Evolutionary conservation across 2,797 vertebrate genomes (phyloP), one percentile per base, ranked within the genome.

Genomic region (Eremophila alpestris): DNA sequence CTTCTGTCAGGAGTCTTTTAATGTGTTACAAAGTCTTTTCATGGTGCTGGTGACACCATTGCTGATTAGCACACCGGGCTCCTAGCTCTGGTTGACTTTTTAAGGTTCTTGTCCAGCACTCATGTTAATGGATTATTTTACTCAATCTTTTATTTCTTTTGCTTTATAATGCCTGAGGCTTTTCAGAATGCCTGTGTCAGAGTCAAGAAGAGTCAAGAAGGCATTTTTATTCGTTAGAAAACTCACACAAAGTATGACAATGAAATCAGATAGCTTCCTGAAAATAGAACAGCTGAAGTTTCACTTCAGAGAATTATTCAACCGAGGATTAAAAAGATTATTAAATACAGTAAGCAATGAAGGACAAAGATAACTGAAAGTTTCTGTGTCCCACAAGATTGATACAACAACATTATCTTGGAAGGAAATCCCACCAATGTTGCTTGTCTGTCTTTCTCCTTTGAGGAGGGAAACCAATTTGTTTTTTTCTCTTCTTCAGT

Each of bases 31-130:
- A 87, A 94, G 70, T 81, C 83, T 83, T 95, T 87, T 78, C 80
- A 22, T 80, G 83, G 74, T 80, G 76, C 64, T 52, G 63, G 49
- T 80, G 79, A 63, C 68, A 88, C 52, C 79, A 14, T 36, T 88
- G 60, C 87, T 96, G 92, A 96, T 96, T 68, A 95, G 83, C 70
- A 82, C 86, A 81, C 90, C 51, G 55, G 85, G 68, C 89, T 96
- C 90, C 82, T 75, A 58, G 84, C 87, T 96, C 48, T 80, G 91
- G 86, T 95, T 54, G 65, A 27, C 16, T 38, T 89, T 90, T 48
- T 63, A 74, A 65, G 30, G 23, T 89, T 92, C 56, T 87, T 60
- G 41, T 38, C 21, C 34, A 62, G 10, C 13, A 32, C 21, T 93
- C 16, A 8, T 2, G 5, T 34, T 91, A 80, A 46, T 84, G 38